A percentile compares a stretch with the other conserved stretches of the same genome.
Evolutionary conservation across 2,797 vertebrate species (phyloP).

Genomic region (Heliangelus exortis): DNA sequence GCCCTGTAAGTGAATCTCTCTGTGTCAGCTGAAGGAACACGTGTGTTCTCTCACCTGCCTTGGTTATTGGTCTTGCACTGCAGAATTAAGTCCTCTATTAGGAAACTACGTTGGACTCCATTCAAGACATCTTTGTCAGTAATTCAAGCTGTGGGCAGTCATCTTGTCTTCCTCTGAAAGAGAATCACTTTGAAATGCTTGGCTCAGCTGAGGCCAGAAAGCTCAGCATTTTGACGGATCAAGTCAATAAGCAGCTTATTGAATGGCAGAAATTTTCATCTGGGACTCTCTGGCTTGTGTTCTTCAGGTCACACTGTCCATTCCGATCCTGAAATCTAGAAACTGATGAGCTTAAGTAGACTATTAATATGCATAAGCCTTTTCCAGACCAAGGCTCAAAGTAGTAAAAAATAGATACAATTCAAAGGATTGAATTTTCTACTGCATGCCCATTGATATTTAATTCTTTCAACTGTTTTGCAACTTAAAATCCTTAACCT

Average conservation of each 20-base stretch:
- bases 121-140: not conserved
- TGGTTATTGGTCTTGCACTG: not conserved
- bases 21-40: not conserved
- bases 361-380: not conserved
- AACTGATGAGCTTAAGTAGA: not conserved
- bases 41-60: not conserved
- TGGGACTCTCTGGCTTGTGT: not conserved
- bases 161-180: not conserved
- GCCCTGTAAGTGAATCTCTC: not conserved
- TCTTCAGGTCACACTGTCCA: not conserved
- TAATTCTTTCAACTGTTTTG: not conserved
- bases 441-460: not conserved
- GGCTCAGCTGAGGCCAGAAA: not conserved
- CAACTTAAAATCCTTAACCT: not conserved
- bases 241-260: slow-evolving; percentile 4
- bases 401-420: not conserved
- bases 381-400: not conserved
- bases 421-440: not conserved
- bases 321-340: not conserved
- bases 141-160: not conserved
- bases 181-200: not conserved
- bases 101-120: not conserved
- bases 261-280: not conserved
- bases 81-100: not conserved
- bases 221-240: slow-evolving; percentile 24